Conservation (phyloP, 2,113 vertebrate species). For the Percina caprodes region DNA sequence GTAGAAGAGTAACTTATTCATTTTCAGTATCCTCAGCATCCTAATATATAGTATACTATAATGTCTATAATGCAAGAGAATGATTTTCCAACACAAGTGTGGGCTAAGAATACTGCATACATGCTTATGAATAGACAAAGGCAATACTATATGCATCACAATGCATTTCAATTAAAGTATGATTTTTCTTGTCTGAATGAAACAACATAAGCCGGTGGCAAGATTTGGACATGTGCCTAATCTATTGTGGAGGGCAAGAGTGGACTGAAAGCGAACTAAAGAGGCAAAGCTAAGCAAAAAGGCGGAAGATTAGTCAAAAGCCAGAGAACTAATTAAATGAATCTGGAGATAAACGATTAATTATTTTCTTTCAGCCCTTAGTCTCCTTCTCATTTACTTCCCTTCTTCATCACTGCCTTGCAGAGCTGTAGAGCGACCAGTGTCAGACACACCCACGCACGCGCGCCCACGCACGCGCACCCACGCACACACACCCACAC, state of each 20-base stretch:
- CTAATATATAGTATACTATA: constrained; percentile 3
- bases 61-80: constrained; percentile 12
- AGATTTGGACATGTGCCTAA: constrained; percentile 21
- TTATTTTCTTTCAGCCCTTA: constrained; percentile 67
- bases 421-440: constrained; percentile 19
- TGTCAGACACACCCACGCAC: constrained; percentile 25
- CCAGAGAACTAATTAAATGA: constrained; percentile 78
- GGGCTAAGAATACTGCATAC: not conserved
- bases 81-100: not conserved
- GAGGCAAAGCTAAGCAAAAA: constrained; percentile 73
- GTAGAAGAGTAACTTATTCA: not conserved
- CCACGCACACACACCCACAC: not conserved
- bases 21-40: not conserved
- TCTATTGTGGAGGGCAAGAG: constrained; percentile 55
- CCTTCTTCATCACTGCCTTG: constrained; percentile 51
- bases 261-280: constrained; percentile 63
- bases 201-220: constrained; percentile 47
- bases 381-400: constrained; percentile 57
- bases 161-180: constrained; percentile 48
- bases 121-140: constrained; percentile 1
- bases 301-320: constrained; percentile 71
- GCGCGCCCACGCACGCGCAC: not conserved
- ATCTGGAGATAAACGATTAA: constrained; percentile 77
- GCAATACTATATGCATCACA: constrained; percentile 7
- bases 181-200: constrained; percentile 45